Evolutionary conservation across 2,888 invertebrate species (phyloP).

Genomic region (Bimastos eiseni): DNA sequence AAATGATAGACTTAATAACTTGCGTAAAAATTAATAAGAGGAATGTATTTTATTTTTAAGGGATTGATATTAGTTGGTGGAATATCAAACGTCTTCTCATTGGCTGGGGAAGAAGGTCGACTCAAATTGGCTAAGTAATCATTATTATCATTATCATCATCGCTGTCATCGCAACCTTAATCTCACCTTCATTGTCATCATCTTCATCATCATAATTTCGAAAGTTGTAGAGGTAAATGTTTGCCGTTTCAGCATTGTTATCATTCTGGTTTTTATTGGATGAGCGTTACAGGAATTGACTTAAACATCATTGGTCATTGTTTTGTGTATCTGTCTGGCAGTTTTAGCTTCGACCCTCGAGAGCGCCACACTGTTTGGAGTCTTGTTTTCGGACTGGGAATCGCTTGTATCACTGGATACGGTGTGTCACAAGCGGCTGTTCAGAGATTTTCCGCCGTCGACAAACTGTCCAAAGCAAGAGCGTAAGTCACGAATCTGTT

Average conservation of each 20-base stretch:
- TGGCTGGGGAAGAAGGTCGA: slow-evolving; percentile 14
- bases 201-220: no score
- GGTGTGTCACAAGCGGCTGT: slow-evolving; percentile 32
- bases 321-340: no score
- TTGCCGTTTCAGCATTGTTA: no score
- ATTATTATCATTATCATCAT: not conserved
- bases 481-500: not conserved
- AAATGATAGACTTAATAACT: no score
- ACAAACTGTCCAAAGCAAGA: slow-evolving; percentile 24
- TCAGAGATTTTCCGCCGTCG: slow-evolving; percentile 31
- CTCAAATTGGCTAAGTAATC: not conserved
- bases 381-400: slow-evolving; percentile 23
- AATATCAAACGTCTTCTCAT: not conserved
- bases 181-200: no score
- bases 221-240: no score
- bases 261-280: no score
- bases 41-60: no score
- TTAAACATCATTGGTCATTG: no score
- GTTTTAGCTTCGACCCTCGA: slow-evolving; percentile 34
- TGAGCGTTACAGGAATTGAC: no score
- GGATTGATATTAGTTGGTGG: not conserved
- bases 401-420: not conserved
- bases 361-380: slow-evolving; percentile 36
- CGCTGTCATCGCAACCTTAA: no score
- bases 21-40: no score